phyloP scores from a whole-genome alignment of 2,113 vertebrate genomes.

The Triplophysa tibetana region DNA sequence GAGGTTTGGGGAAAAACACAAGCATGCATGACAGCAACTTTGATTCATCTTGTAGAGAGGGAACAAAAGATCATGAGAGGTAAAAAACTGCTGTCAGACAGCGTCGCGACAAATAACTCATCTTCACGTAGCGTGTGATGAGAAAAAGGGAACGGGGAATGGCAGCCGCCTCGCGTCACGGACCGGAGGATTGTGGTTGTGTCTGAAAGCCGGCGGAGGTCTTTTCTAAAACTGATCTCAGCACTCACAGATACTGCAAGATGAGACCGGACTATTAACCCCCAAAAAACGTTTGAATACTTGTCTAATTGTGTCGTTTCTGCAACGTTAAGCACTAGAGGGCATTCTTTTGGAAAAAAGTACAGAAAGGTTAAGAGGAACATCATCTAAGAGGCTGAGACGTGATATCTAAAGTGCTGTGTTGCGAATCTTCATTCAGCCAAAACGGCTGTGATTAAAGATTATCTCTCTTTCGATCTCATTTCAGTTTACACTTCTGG shows the following conservation, averaged over 20 bases:
- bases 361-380: slow-evolving; percentile 1
- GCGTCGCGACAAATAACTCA: slow-evolving; percentile 22
- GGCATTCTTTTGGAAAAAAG: background rate
- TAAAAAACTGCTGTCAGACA: slow-evolving; percentile 30
- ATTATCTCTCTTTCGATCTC: slow-evolving; percentile 1
- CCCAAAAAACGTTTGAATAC: background rate
- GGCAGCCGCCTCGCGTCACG: slow-evolving; percentile 21
- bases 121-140: slow-evolving; percentile 34
- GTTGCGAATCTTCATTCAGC: background rate
- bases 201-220: slow-evolving; percentile 6
- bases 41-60: background rate
- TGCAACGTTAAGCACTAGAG: slow-evolving; percentile 20
- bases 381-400: background rate
- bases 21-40: slow-evolving; percentile 2
- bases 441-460: background rate
- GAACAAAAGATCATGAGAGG: slow-evolving; percentile 26
- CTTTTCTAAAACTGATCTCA: slow-evolving; percentile 7
- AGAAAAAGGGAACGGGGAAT: slow-evolving; percentile 15
- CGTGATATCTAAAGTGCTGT: slow-evolving; percentile 14
- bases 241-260: too few species aligned
- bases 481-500: background rate
- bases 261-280: slow-evolving; percentile 7
- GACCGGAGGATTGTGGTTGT: background rate
- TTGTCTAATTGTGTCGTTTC: slow-evolving; percentile 16
- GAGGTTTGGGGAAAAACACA: background rate